Evolutionary conservation across 2,888 invertebrate genomes (phyloP).

Genomic region (Rugalucina vietnamica): DNA sequence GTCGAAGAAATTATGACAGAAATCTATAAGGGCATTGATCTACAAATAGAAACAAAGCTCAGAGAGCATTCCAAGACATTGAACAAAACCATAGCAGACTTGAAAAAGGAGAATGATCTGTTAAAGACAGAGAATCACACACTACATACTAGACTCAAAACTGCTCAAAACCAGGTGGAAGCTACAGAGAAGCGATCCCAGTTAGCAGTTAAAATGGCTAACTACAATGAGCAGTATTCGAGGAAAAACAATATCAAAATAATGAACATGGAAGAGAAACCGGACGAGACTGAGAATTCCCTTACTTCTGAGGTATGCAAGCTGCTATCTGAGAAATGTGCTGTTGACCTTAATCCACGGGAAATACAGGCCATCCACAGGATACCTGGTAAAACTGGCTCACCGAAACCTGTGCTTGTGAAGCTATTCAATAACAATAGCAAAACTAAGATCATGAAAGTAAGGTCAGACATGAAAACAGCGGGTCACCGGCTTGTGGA

Average conservation of each 20-base stretch:
- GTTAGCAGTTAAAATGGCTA: not conserved
- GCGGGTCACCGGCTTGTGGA: not conserved
- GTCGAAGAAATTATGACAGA: too few species aligned
- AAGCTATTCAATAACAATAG: constrained; percentile 1
- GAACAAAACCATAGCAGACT: too few species aligned
- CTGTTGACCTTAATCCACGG: not conserved
- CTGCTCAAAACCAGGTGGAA: not conserved
- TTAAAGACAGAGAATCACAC: constrained; percentile 1
- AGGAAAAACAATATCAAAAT: not conserved
- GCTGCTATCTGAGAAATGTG: not conserved
- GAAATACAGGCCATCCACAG: constrained; percentile 16
- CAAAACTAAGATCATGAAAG: constrained; percentile 7
- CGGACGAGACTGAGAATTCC: not conserved
- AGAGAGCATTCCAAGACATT: too few species aligned
- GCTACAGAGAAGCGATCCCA: not conserved
- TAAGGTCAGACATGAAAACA: not conserved
- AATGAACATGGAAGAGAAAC: not conserved
- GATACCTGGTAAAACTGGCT: not conserved
- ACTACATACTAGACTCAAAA: not conserved
- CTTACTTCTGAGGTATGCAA: not conserved
- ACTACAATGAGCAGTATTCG: not conserved
- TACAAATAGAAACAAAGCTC: too few species aligned
- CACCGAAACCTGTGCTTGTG: constrained; percentile 5
- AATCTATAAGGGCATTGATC: too few species aligned
- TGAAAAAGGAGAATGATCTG: not conserved